Base-by-base conservation (phyloP, 2,113 vertebrate genomes). In the Rhynchomys soricoides region DNA sequence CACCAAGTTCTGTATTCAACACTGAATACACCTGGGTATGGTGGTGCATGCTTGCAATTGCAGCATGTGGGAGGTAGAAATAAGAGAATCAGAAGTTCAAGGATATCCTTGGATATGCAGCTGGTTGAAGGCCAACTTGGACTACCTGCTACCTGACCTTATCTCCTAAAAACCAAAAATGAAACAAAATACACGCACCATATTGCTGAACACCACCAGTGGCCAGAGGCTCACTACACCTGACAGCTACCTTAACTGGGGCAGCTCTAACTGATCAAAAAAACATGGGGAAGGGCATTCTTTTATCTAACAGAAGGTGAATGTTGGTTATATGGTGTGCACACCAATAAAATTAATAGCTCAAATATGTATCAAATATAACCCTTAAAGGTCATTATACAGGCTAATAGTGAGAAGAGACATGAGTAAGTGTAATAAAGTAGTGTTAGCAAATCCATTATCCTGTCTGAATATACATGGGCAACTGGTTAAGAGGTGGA, bases 281-380 rank as follows among this genome's bases (percentile, higher is more conserved):
- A 87, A 24, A 52, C 11, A 37, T 13, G 70, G 31, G 9, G 29
- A 48, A 21, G 48, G 50, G 15, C 13, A 43, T 90, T 78, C 19
- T 78, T 37, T 96, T 74, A 92, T 90, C 93, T 52, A 91, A 48
- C 19, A 88, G 93, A 94, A 88, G 57, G 37, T 87, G 66, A 95
- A 82, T 62, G 7, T 78, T 86, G 83, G 66, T 64, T 93, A 77
- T 77, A 89, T 50, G 10, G 37, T 52, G 93, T 81, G 15, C 48
- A 93, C 2, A 62, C 78, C 89, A 48, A 59, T 81, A 81, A 92
- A 92, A 70, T 37, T 88, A 74, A 55, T 64, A n/a, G 21, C 34
- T 91, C 73, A 86, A 71, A 94, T 73, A 43, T 66, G 34, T 91
- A 93, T 89, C 43, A 91, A 93, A 62, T 31, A 73, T 40, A 90